Conservation (phyloP, 2,888 invertebrate species). For the Caenorhabditis imperialis region DNA sequence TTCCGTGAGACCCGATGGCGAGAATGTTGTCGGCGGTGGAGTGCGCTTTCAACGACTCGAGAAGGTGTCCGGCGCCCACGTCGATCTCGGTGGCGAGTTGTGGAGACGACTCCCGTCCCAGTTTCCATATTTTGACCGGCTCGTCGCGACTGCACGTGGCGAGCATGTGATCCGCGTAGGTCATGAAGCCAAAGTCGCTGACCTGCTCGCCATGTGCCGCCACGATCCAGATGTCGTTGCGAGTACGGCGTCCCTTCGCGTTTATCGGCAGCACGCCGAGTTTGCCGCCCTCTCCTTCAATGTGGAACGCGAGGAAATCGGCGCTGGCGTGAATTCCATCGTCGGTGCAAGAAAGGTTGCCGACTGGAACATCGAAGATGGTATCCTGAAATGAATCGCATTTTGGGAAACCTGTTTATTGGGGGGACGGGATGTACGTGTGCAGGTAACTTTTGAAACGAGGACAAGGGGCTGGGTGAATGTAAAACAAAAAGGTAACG, state of each 20-base stretch:
- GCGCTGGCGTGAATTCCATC: conserved; percentile 94
- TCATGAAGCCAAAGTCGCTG: conserved; percentile 94
- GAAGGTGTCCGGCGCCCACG: conserved; percentile 42
- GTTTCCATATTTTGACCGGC: conserved; percentile 80
- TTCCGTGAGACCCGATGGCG: conserved; percentile 88
- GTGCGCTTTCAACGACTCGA: conserved; percentile 81
- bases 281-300: conserved; percentile 92
- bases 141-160: conserved; percentile 85
- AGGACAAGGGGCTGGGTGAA: background rate
- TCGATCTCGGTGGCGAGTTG: conserved; percentile 54
- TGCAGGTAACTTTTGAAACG: conserved; percentile 9
- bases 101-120: conserved; percentile 82
- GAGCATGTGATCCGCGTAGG: conserved; percentile 92
- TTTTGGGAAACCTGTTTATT: background rate
- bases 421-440: background rate
- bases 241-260: conserved; percentile 88
- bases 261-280: conserved; percentile 90
- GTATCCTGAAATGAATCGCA: conserved; percentile 80
- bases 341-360: conserved; percentile 93
- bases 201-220: conserved; percentile 85
- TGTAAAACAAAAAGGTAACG: conserved; percentile 9
- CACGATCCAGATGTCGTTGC: conserved; percentile 82
- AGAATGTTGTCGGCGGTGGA: conserved; percentile 91
- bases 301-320: conserved; percentile 94
- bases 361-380: conserved; percentile 90